Conservation (phyloP, 2,113 vertebrate species). For the Cyanistes caeruleus region DNA sequence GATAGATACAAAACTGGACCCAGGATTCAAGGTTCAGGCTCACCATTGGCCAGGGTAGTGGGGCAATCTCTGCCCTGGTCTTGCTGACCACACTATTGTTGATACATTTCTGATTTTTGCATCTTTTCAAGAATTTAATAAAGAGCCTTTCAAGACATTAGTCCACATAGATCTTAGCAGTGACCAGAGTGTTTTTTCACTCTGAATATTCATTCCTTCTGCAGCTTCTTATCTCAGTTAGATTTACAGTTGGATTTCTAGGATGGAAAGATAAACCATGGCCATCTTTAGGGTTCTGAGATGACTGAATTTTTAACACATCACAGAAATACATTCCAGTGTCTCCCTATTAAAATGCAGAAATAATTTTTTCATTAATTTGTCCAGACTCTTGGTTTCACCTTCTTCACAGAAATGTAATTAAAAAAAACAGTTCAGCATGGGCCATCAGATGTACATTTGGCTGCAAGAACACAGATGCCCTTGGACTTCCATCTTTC, state of each 20-base stretch:
- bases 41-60: not conserved
- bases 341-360: not conserved
- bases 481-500: not conserved
- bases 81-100: not conserved
- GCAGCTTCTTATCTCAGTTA: not conserved
- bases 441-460: not conserved
- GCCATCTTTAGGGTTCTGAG: not conserved
- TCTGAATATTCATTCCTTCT: not conserved
- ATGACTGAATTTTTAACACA: not conserved
- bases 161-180: accelerated
- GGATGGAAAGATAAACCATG: not conserved
- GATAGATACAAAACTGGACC: not conserved
- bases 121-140: not conserved
- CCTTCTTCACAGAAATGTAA: not conserved
- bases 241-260: not conserved
- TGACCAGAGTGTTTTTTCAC: not conserved
- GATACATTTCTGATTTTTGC: not conserved
- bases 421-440: not conserved
- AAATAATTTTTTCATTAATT: not conserved
- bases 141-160: not conserved
- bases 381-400: not conserved
- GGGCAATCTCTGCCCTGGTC: not conserved
- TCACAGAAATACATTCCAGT: not conserved
- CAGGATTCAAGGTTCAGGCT: not conserved
- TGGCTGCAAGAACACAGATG: not conserved